Evolutionary conservation across 1,140 invertebrate genomes (phyloP).

Genomic region (Nomia melanderi): DNA sequence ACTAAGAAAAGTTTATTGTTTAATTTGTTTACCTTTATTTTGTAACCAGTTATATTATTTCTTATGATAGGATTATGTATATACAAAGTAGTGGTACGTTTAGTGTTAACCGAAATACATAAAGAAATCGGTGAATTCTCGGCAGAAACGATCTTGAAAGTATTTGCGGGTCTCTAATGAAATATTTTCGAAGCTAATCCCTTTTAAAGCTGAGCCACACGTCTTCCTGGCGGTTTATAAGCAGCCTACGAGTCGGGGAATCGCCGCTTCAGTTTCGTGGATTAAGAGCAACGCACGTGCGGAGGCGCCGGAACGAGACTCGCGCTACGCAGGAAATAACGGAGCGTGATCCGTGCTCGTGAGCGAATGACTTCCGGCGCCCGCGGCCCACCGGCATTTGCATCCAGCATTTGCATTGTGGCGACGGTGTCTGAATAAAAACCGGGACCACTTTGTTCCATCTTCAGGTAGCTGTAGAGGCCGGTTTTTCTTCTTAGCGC

Average conservation of each 20-base stretch:
- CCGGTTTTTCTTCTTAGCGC: neutral
- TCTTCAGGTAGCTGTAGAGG: neutral
- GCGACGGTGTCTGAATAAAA: constrained; percentile 66
- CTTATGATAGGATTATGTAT: too few species aligned
- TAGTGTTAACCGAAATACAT: too few species aligned
- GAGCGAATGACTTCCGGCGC: constrained; percentile 72
- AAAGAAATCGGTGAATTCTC: too few species aligned
- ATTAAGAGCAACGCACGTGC: constrained; percentile 58
- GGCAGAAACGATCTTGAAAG: too few species aligned
- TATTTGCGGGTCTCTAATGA: too few species aligned
- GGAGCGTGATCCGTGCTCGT: constrained; percentile 64
- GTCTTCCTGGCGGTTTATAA: constrained; percentile 31
- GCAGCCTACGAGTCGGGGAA: neutral
- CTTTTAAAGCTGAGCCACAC: neutral
- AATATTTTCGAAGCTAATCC: neutral
- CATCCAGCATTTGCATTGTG: constrained; percentile 63
- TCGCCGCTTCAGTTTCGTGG: constrained; percentile 16
- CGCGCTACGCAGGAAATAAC: constrained; percentile 75
- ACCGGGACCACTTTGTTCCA: constrained; percentile 20
- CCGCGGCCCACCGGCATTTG: constrained; percentile 44
- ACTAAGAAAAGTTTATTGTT: too few species aligned
- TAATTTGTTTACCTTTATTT: too few species aligned
- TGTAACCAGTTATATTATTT: too few species aligned
- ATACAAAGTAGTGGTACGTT: too few species aligned
- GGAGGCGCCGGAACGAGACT: constrained; percentile 52